Percentiles rank a stretch among this genome's conserved stretches.
These are phyloP conservation scores for Diaperis boleti DNA, from an alignment of 2,888 invertebrate genomes.

Conservation along the genomic window DNA sequence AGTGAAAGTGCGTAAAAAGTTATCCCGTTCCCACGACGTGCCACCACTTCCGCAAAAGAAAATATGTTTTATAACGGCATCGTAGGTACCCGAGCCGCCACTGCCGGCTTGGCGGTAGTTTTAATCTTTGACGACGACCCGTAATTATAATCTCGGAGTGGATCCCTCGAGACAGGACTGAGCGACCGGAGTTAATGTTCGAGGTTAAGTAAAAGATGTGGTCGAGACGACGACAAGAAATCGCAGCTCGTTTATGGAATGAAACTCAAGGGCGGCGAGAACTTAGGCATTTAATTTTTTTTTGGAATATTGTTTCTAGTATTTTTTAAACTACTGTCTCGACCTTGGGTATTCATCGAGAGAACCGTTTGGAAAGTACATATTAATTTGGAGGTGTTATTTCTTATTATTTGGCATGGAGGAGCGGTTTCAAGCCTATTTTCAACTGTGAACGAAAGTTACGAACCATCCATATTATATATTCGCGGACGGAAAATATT, in stretches of 20 bases:
- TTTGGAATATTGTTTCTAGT: not conserved
- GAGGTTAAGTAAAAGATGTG: conserved; percentile 29
- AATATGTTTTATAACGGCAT: too few relatives aligned
- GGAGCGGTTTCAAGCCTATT: too few relatives aligned
- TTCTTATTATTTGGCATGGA: too few relatives aligned
- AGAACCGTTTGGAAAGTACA: too few relatives aligned
- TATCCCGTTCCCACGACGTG: too few relatives aligned
- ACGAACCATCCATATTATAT: too few relatives aligned
- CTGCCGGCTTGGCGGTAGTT: conserved; percentile 17
- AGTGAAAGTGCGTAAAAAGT: too few relatives aligned
- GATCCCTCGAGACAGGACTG: conserved; percentile 22
- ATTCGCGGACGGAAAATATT: too few relatives aligned
- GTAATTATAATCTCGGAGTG: conserved; percentile 30
- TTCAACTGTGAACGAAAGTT: too few relatives aligned
- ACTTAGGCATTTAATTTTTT: not conserved
- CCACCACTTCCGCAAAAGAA: too few relatives aligned
- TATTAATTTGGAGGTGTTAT: too few relatives aligned
- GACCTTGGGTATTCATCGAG: not conserved
- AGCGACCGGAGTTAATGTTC: conserved; percentile 22
- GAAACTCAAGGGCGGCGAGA: conserved; percentile 18
- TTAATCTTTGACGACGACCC: conserved; percentile 21
- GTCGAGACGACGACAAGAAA: conserved; percentile 28
- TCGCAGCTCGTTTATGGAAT: conserved; percentile 8
- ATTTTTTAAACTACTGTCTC: not conserved
- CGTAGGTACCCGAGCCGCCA: too few relatives aligned